A percentile compares a stretch with the other conserved stretches of the same genome.
Conservation (phyloP, 2,797 vertebrate genomes). For the Alfaro cultratus region DNA sequence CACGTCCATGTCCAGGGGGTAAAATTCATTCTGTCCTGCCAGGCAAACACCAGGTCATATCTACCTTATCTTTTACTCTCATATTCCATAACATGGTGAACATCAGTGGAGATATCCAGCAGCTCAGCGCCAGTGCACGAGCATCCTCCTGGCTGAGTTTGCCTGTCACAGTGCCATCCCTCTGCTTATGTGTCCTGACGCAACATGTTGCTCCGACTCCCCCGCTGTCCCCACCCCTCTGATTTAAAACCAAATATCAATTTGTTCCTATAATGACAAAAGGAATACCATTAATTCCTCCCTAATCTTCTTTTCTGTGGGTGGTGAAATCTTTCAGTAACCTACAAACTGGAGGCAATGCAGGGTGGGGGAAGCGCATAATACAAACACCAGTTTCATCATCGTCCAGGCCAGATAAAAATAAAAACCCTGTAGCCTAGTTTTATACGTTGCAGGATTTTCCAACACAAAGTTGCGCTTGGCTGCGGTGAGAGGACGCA, state of each 20-base stretch:
- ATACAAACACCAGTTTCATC: slow-evolving; percentile 70
- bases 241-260: slow-evolving; percentile 84
- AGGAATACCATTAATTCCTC: slow-evolving; percentile 87
- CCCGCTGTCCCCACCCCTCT: slow-evolving; percentile 66
- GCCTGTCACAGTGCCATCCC: slow-evolving; percentile 61
- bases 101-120: slow-evolving; percentile 52
- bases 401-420: slow-evolving; percentile 66
- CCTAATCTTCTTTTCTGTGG: slow-evolving; percentile 85
- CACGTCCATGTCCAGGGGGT: slow-evolving; percentile 61
- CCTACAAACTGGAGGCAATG: slow-evolving; percentile 80
- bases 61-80: slow-evolving; percentile 54
- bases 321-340: slow-evolving; percentile 86
- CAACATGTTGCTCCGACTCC: slow-evolving; percentile 59
- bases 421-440: slow-evolving; percentile 71
- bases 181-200: slow-evolving; percentile 60
- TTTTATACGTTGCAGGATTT: slow-evolving; percentile 59
- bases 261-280: slow-evolving; percentile 86
- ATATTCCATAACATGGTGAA: slow-evolving; percentile 57
- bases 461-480: slow-evolving; percentile 27
- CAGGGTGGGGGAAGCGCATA: slow-evolving; percentile 58
- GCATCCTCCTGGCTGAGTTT: slow-evolving; percentile 49
- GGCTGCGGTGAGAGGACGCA: slow-evolving; percentile 18
- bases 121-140: slow-evolving; percentile 45
- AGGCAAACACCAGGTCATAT: slow-evolving; percentile 18
- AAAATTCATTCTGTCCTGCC: slow-evolving; percentile 62